Percentiles rank a stretch among this genome's conserved stretches.
phyloP scores from a whole-genome alignment of 1,140 invertebrate species.

The Theocolax elegans region DNA sequence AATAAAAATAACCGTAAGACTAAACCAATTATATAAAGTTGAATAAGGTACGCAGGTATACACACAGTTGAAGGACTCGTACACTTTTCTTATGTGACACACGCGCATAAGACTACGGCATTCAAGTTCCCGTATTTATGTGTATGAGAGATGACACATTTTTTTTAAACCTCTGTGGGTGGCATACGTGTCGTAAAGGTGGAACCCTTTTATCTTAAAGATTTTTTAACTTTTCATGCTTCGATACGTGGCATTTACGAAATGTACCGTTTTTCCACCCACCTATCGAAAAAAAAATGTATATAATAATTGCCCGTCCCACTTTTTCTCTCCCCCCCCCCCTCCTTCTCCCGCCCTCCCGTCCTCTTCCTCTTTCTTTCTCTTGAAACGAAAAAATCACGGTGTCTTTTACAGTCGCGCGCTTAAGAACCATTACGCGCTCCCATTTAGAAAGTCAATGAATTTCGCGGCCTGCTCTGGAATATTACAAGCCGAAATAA shows the following conservation, averaged over 20 bases:
- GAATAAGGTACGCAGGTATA: too few relatives aligned
- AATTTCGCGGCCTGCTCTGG: not conserved
- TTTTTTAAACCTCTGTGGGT: not conserved
- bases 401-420: not conserved
- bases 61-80: not conserved
- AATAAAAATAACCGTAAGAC: not conserved
- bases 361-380: too few relatives aligned
- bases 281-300: conserved; percentile 12
- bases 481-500: conserved; percentile 1
- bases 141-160: not conserved
- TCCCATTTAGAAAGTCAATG: conserved; percentile 35
- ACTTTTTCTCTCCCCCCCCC: not conserved
- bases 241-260: not conserved
- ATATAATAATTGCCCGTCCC: not conserved
- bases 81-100: not conserved
- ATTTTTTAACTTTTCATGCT: conserved; percentile 5
- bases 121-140: conserved; percentile 14
- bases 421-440: conserved; percentile 4
- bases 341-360: too few relatives aligned
- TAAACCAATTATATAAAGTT: too few relatives aligned
- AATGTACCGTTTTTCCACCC: conserved; percentile 20
- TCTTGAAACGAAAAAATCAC: too few relatives aligned
- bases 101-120: conserved; percentile 12
- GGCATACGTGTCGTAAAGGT: not conserved
- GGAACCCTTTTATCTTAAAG: not conserved